Conservation (phyloP, 2,797 vertebrate genomes). For the Halcyon badia region DNA sequence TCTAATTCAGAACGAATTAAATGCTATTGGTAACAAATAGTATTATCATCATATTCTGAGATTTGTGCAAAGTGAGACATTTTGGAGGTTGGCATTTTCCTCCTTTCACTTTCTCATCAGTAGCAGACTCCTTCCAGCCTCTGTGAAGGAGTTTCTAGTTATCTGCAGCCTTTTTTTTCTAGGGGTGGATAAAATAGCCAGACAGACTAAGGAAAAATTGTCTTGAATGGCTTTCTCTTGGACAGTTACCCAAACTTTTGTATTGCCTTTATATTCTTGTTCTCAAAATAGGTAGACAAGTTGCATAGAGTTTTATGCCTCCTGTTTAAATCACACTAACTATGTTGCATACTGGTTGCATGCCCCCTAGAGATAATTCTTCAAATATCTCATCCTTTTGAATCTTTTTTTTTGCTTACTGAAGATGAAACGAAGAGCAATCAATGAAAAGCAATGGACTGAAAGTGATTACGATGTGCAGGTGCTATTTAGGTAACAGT, state of each 20-base stretch:
- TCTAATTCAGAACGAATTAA: neutral
- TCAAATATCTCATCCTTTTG: neutral
- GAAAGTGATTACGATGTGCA: neutral
- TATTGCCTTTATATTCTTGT: neutral
- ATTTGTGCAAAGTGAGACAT: neutral
- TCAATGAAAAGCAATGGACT: neutral
- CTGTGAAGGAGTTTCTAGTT: neutral
- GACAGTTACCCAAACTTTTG: neutral
- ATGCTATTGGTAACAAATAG: neutral
- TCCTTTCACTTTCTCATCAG: neutral
- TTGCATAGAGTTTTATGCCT: neutral
- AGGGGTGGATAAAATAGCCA: neutral
- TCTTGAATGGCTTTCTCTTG: neutral
- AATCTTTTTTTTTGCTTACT: neutral
- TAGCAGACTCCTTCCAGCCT: neutral
- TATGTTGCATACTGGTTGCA: neutral
- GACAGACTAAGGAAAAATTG: neutral
- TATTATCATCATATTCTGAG: neutral
- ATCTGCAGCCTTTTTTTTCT: neutral
- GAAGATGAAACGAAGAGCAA: neutral
- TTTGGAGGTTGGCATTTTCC: neutral
- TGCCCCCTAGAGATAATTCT: neutral
- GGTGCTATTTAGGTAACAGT: neutral
- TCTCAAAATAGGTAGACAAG: rapidly evolving
- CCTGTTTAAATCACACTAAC: neutral